phyloP scores from a whole-genome alignment of 2,797 vertebrate species.

The Antennarius maculatus region DNA sequence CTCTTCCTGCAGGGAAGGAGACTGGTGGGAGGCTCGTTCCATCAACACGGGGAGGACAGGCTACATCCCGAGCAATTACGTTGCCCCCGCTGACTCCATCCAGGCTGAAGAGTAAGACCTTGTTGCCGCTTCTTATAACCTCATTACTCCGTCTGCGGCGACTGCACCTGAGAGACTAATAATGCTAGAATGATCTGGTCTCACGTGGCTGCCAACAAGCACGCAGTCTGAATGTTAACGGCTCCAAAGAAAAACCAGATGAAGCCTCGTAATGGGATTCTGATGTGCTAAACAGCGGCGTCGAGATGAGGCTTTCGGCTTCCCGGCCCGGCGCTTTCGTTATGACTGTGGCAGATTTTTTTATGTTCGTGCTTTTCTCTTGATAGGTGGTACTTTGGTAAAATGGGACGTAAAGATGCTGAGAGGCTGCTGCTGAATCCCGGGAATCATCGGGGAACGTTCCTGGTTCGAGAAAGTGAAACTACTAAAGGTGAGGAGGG shows the following conservation, averaged over 20 bases:
- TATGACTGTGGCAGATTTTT: not conserved
- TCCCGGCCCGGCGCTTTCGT: too few species aligned
- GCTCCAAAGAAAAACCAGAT: not conserved
- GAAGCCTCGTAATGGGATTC: constrained; percentile 5
- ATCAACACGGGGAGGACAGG: constrained; percentile 95
- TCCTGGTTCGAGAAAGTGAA: constrained; percentile 96
- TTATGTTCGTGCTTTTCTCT: not conserved
- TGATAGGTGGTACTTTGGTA: constrained; percentile 96
- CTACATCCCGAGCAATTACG: constrained; percentile 98
- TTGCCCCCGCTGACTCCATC: constrained; percentile 96
- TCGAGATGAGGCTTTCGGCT: too few species aligned
- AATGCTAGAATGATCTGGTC: constrained; percentile 16
- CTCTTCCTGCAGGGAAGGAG: constrained; percentile 87
- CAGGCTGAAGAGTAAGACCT: constrained; percentile 95
- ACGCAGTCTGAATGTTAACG: too few species aligned
- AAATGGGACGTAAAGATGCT: constrained; percentile 97
- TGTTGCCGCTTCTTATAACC: constrained; percentile 32
- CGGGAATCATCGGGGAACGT: constrained; percentile 93
- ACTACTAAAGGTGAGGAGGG: constrained; percentile 91
- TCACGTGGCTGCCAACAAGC: constrained; percentile 19
- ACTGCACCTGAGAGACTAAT: constrained; percentile 23
- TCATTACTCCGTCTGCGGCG: constrained; percentile 30
- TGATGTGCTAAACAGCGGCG: not conserved
- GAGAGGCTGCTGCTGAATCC: constrained; percentile 93
- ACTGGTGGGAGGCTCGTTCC: constrained; percentile 98